Evolutionary conservation across 1,140 invertebrate species (phyloP), one percentile per base, ranked within the genome.

Genomic region (Meloidogyne hapla): DNA sequence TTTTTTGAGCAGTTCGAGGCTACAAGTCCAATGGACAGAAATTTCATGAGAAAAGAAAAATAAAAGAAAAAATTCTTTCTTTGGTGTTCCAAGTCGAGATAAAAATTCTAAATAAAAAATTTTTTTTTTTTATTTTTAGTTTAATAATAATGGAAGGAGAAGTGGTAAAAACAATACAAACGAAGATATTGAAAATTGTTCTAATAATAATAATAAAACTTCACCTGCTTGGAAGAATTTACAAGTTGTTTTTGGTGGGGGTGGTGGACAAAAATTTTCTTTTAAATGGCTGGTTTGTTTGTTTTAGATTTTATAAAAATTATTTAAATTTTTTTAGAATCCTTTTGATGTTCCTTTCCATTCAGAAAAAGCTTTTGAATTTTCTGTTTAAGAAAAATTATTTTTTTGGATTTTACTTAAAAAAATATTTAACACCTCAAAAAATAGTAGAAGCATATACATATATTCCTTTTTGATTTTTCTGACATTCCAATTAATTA

Each of bases 231-330:
- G 88, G 88, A 80, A 88, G 26, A 89, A 87, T 77, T 72, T 89
- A 33, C 88, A 89, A 66, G 68, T 85, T 18, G 88, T 90, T 0
- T 89, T 89, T 79, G 89, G 89, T 12, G 85, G 85, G 15, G 71
- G 71, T 5, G 71, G 71, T n/a, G 56, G 71, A 26, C 42, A 73
- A 21, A 42, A 61, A 5, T 73, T 73, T 73, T 73, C 71, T 5
- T 25, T 61, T 25, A 61, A 38, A 21, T 73, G 71, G 71, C 48
- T 73, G 15, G 71, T 73, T 87, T 87, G n/a, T 88, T 90, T 63
- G 82, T 80, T 77, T 28, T 89, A 88, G 88, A 88, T 89, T 77
- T n/a, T 8, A 13, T 21, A 21, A 26, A 21, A 38, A 23, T 33
- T 63, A 61, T n/a, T 9, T 23, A 8, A 8, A 40, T 28, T 28